phyloP scores from a whole-genome alignment of 1,140 invertebrate genomes.

The Lepidotrigona ventralis region DNA sequence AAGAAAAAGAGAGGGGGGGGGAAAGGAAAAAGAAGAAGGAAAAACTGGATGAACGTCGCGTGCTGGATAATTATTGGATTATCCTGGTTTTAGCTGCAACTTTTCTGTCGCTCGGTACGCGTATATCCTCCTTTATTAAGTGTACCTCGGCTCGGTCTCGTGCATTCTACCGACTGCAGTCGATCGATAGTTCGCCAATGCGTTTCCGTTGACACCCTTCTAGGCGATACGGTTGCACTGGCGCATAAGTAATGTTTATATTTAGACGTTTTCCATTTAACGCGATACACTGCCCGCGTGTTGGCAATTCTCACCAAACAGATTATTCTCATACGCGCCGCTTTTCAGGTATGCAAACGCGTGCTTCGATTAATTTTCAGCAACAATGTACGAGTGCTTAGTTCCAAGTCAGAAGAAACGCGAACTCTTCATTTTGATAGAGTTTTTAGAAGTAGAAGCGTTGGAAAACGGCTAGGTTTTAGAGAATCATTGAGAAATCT shows the following conservation, averaged over 20 bases:
- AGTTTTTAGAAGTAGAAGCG: too few species aligned
- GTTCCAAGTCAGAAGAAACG: too few species aligned
- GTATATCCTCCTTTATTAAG: conserved; percentile 37
- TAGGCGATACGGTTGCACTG: conserved; percentile 8
- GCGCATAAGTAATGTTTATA: conserved; percentile 40
- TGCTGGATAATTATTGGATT: conserved; percentile 47
- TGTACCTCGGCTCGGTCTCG: conserved; percentile 25
- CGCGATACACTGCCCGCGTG: background rate
- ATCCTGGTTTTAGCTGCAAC: conserved; percentile 34
- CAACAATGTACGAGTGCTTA: too few species aligned
- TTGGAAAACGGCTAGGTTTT: too few species aligned
- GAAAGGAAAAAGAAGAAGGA: too few species aligned
- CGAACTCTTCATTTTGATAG: too few species aligned
- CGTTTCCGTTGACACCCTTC: conserved; percentile 54
- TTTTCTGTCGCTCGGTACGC: background rate
- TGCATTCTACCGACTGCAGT: conserved; percentile 51
- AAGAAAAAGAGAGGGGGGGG: too few species aligned
- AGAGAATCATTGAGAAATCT: too few species aligned
- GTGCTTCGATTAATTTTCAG: too few species aligned
- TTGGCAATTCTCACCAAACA: background rate
- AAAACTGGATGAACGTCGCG: conserved; percentile 21
- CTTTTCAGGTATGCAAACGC: background rate
- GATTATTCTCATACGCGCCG: too few species aligned
- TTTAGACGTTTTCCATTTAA: conserved; percentile 19
- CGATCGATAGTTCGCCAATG: conserved; percentile 52